phyloP scores from a whole-genome alignment of 2,797 vertebrate species.

The Channallabes apus region DNA sequence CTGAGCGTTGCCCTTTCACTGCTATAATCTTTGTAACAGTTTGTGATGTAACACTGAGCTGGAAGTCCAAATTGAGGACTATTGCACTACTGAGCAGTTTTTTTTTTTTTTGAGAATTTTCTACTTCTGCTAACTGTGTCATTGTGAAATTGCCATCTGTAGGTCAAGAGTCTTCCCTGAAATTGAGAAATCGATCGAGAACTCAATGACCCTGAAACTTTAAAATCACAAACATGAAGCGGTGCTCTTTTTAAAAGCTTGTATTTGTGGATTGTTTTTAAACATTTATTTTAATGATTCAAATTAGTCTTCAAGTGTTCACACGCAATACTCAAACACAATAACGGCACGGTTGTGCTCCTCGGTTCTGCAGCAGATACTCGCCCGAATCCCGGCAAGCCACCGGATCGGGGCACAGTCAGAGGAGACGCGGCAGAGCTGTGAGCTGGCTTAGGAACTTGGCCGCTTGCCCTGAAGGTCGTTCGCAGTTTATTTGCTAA shows the following conservation, averaged over 20 bases:
- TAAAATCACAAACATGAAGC: not conserved
- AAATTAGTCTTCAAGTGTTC: not conserved
- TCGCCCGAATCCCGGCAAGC: not conserved
- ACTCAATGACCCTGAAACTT: not conserved
- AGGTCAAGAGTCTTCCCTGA: conserved; percentile 26
- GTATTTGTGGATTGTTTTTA: not conserved
- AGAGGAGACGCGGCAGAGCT: not conserved
- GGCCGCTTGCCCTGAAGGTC: conserved; percentile 37
- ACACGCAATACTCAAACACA: too few species aligned
- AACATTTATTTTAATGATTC: not conserved
- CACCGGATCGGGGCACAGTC: conserved; percentile 1
- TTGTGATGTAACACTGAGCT: conserved; percentile 6
- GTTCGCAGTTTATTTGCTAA: conserved; percentile 49
- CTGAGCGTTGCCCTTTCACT: not conserved
- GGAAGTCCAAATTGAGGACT: not conserved
- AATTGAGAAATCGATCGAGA: not conserved
- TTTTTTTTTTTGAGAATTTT: not conserved
- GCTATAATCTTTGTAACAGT: conserved; percentile 1
- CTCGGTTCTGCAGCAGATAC: not conserved
- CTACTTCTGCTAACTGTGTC: not conserved
- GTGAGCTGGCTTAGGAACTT: conserved; percentile 12
- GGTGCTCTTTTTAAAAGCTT: not conserved
- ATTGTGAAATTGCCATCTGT: conserved; percentile 16
- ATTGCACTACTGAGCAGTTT: not conserved
- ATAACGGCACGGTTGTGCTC: not conserved